A percentile compares a stretch with the other conserved stretches of the same genome.
phyloP scores from a whole-genome alignment of 2,888 invertebrate species.

The Tetropium fuscum region DNA sequence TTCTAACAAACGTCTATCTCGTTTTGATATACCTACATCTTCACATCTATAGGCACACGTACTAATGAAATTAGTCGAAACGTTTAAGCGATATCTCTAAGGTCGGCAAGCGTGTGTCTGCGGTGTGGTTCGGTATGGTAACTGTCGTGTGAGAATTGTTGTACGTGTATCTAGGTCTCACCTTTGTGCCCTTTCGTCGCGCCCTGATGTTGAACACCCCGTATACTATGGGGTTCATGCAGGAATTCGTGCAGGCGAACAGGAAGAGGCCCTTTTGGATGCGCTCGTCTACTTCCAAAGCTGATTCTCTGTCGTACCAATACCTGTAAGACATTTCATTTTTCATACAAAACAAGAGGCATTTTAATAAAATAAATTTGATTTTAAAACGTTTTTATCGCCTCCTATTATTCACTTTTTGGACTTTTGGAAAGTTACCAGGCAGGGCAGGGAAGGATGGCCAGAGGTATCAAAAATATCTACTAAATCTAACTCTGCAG shows the following conservation, averaged over 20 bases:
- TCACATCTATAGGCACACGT: neutral
- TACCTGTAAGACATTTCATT: slow-evolving; percentile 79
- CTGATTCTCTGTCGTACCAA: slow-evolving; percentile 82
- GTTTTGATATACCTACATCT: too few species aligned
- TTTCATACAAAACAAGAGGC: too few species aligned
- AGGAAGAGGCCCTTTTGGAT: slow-evolving; percentile 90
- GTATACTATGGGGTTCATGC: slow-evolving; percentile 96
- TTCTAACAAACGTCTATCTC: too few species aligned
- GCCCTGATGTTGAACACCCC: slow-evolving; percentile 86
- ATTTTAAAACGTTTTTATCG: too few species aligned
- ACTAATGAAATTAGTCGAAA: slow-evolving; percentile 46
- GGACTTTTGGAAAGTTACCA: too few species aligned
- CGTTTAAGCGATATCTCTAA: slow-evolving; percentile 58
- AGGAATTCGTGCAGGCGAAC: slow-evolving; percentile 96
- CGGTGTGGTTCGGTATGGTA: slow-evolving; percentile 37
- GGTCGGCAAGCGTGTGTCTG: slow-evolving; percentile 58
- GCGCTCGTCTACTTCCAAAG: slow-evolving; percentile 77
- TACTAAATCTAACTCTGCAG: too few species aligned
- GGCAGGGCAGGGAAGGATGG: too few species aligned
- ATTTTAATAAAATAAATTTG: too few species aligned
- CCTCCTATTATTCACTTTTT: too few species aligned
- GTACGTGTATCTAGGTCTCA: slow-evolving; percentile 62
- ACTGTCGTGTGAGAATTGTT: slow-evolving; percentile 42
- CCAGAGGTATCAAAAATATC: too few species aligned
- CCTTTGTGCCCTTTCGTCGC: slow-evolving; percentile 61